Conservation (phyloP, 2,113 vertebrate species). For the Antechinus stuartii region DNA sequence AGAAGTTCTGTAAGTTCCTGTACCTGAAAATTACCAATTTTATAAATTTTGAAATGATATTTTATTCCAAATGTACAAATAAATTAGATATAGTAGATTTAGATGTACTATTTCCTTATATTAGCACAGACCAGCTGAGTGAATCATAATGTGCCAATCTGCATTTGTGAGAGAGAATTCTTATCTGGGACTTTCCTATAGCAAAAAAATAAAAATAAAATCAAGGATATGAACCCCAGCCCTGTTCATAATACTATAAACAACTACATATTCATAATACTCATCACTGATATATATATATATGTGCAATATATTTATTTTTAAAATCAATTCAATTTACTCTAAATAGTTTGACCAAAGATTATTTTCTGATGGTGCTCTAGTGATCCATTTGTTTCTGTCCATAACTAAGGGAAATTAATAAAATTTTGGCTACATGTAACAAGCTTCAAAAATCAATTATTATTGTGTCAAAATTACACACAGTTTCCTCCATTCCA, state of each 20-base stretch:
- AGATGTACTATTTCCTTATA: neutral
- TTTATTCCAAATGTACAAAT: neutral
- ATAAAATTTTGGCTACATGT: neutral
- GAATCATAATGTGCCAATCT: neutral
- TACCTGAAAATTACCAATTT: conserved; percentile 84
- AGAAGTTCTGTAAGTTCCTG: conserved; percentile 93
- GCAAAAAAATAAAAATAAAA: neutral
- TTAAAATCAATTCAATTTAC: neutral
- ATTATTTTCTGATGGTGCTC: neutral
- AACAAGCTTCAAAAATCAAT: neutral
- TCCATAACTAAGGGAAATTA: neutral
- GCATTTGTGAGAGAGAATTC: neutral
- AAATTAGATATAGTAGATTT: neutral
- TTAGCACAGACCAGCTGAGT: neutral
- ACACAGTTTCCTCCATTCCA: neutral
- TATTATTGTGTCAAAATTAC: neutral
- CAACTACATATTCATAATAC: neutral
- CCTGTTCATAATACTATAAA: neutral
- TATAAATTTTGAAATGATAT: neutral
- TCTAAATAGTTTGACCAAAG: neutral
- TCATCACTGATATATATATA: neutral
- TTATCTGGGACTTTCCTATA: neutral
- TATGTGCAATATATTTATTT: neutral
- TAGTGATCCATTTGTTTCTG: neutral
- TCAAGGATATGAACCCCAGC: neutral